phyloP scores from a whole-genome alignment of 2,888 invertebrate species.

The Himalopsyche kuldschensis region DNA sequence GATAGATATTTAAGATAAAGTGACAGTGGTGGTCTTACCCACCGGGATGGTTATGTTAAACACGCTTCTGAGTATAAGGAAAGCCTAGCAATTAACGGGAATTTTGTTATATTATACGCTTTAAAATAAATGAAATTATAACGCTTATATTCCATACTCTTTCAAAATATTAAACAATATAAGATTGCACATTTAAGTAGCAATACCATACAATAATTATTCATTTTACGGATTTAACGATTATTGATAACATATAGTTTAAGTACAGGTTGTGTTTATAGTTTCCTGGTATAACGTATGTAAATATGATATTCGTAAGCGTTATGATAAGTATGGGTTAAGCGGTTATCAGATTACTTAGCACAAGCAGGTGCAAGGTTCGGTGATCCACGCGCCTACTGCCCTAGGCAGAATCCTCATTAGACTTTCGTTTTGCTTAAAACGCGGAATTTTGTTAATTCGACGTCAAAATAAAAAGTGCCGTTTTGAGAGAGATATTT shows the following conservation, averaged over 20 bases:
- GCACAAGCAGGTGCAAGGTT: slow-evolving; percentile 28
- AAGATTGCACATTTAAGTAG: too few species aligned
- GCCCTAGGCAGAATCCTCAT: slow-evolving; percentile 19
- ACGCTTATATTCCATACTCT: too few species aligned
- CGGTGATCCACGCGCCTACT: slow-evolving; percentile 10
- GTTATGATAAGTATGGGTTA: slow-evolving; percentile 30
- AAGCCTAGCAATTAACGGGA: too few species aligned
- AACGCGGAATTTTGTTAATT: slow-evolving; percentile 29
- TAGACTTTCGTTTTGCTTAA: slow-evolving; percentile 17
- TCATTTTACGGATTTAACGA: neutral
- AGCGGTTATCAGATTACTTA: slow-evolving; percentile 22
- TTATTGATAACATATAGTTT: neutral
- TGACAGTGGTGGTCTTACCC: too few species aligned
- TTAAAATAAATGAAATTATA: too few species aligned
- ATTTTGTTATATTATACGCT: too few species aligned
- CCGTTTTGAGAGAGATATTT: too few species aligned
- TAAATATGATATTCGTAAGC: slow-evolving; percentile 26
- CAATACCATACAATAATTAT: neutral
- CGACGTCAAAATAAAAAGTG: too few species aligned
- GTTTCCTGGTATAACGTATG: slow-evolving; percentile 16
- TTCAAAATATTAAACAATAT: too few species aligned
- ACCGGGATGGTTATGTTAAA: too few species aligned
- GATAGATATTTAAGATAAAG: too few species aligned
- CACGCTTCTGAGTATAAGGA: too few species aligned
- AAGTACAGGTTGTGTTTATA: neutral